Conservation (phyloP, 2,888 invertebrate genomes). For the Monopis laevigella region DNA sequence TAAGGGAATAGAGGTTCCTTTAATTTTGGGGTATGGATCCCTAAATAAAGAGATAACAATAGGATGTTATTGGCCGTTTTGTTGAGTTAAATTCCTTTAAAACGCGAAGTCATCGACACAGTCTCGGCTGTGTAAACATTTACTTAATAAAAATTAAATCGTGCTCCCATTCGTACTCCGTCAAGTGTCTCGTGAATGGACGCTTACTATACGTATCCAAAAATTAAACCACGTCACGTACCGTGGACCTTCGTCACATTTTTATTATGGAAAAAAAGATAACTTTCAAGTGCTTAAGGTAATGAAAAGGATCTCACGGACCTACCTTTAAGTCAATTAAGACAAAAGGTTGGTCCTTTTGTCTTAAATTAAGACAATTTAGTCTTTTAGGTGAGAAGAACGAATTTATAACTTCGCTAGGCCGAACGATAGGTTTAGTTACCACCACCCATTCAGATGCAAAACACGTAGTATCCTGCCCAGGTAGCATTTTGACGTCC, state of each 20-base stretch:
- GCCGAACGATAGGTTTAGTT: too few species aligned
- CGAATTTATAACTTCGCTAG: too few species aligned
- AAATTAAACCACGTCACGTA: constrained; percentile 11
- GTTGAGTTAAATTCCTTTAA: constrained; percentile 51
- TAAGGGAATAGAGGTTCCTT: too few species aligned
- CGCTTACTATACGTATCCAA: constrained; percentile 1
- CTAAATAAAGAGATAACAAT: constrained; percentile 11
- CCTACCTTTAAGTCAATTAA: too few species aligned
- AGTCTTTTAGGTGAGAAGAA: too few species aligned
- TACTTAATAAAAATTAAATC: constrained; percentile 18
- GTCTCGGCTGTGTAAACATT: constrained; percentile 51
- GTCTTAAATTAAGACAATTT: too few species aligned
- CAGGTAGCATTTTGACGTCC: too few species aligned
- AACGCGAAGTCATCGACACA: constrained; percentile 42
- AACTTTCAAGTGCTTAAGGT: constrained; percentile 6
- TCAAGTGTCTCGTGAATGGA: constrained; percentile 14
- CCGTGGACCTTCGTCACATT: constrained; percentile 4
- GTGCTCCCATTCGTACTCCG: constrained; percentile 5
- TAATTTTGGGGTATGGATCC: too few species aligned
- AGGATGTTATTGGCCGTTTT: constrained; percentile 49
- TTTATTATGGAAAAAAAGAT: constrained; percentile 4
- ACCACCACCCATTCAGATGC: too few species aligned
- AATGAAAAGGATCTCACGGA: too few species aligned
- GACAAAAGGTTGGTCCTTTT: too few species aligned
- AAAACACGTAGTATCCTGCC: too few species aligned